These are phyloP conservation scores for Eueides isabella DNA, from an alignment of 1,140 invertebrate genomes.

Conservation along the genomic window DNA sequence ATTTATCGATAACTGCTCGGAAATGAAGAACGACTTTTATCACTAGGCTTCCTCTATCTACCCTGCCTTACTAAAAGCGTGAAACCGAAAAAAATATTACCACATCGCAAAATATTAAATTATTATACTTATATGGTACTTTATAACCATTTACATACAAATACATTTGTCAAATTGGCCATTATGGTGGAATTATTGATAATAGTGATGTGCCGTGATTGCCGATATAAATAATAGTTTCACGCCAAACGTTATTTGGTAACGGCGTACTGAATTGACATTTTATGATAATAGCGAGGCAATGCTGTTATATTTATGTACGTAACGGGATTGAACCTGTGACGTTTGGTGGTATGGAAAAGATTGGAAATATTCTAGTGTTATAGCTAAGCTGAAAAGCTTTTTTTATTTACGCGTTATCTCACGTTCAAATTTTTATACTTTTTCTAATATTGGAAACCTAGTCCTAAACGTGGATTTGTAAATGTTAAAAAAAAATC, in stretches of 20 bases:
- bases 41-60: too few species aligned
- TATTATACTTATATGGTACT: not conserved
- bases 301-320: not conserved
- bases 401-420: too few species aligned
- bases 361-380: too few species aligned
- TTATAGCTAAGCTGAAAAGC: not conserved
- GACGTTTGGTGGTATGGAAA: too few species aligned
- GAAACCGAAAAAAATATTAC: not conserved
- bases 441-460: too few species aligned
- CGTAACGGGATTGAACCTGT: not conserved
- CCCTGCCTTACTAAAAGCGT: too few species aligned
- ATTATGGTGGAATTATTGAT: slow-evolving; percentile 28
- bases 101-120: slow-evolving; percentile 1
- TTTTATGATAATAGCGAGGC: not conserved
- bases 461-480: too few species aligned
- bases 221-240: slow-evolving; percentile 20
- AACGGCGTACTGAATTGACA: not conserved
- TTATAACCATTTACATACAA: slow-evolving; percentile 14
- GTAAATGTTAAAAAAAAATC: too few species aligned
- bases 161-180: slow-evolving; percentile 30
- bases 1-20: too few species aligned
- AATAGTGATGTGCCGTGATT: slow-evolving; percentile 28
- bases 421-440: too few species aligned
- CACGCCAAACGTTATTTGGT: slow-evolving; percentile 1
- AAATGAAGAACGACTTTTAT: too few species aligned